Conservation (phyloP, 2,888 invertebrate species). For the Polyploca ridens region DNA sequence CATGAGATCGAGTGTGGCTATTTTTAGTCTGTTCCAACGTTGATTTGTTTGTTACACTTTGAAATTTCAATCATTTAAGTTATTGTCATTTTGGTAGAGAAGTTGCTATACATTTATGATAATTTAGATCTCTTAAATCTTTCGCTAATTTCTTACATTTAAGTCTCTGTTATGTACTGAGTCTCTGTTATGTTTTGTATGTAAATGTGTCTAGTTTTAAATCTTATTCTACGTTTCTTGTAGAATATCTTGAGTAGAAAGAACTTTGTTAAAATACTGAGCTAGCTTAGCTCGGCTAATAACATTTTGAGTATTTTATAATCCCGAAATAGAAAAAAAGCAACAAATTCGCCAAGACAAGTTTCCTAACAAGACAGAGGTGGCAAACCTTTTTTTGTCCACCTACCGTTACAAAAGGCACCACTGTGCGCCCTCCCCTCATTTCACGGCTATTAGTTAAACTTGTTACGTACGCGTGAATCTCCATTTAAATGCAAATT, state of each 20-base stretch:
- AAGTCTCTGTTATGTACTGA: too few species aligned
- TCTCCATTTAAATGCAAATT: slow-evolving; percentile 85
- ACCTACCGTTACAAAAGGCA: slow-evolving; percentile 31
- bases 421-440: slow-evolving; percentile 49
- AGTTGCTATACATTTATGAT: too few species aligned
- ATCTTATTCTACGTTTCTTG: too few species aligned
- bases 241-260: too few species aligned
- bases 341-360: slow-evolving; percentile 9
- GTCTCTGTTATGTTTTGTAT: too few species aligned
- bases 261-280: too few species aligned
- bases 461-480: slow-evolving; percentile 81
- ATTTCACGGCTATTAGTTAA: slow-evolving; percentile 81
- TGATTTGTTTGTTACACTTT: neutral
- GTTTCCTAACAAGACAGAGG: slow-evolving; percentile 20
- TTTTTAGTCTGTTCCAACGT: neutral
- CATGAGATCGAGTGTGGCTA: slow-evolving; percentile 7
- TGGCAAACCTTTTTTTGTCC: slow-evolving; percentile 23
- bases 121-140: too few species aligned
- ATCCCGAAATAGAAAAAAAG: neutral
- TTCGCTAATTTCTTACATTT: too few species aligned
- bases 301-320: neutral
- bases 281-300: neutral
- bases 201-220: too few species aligned
- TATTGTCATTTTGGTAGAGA: neutral
- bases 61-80: neutral